Percentiles rank a stretch among this genome's conserved stretches.
phyloP scores from a whole-genome alignment of 2,888 invertebrate species.

The Hyposoter dolosus region DNA sequence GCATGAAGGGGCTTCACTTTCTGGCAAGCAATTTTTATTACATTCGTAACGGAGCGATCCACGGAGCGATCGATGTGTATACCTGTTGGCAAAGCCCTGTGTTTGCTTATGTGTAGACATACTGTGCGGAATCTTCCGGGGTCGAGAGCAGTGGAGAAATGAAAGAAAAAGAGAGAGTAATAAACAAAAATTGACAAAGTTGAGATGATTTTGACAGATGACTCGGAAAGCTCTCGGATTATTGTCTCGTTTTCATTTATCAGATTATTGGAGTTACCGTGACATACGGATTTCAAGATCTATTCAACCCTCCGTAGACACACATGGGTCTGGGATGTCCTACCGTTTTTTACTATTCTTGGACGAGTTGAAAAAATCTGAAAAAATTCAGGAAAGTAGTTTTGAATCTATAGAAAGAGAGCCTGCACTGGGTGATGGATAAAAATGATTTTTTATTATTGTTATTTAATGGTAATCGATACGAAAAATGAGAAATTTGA shows the following conservation, averaged over 20 bases:
- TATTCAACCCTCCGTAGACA: neutral
- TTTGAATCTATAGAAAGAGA: no score
- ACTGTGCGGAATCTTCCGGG: constrained; percentile 5
- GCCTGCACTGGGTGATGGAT: no score
- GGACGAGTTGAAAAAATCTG: no score
- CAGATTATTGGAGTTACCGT: neutral
- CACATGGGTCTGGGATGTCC: no score
- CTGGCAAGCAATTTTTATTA: neutral
- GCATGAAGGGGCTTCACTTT: neutral
- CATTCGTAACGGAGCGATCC: constrained; percentile 5
- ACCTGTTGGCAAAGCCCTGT: neutral
- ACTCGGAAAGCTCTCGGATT: neutral
- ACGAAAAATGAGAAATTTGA: no score
- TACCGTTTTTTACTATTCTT: no score
- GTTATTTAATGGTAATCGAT: no score
- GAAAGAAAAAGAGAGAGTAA: neutral
- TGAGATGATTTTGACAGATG: neutral
- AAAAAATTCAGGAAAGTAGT: no score
- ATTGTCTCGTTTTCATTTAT: neutral
- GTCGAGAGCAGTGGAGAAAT: neutral
- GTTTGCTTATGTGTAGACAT: constrained; percentile 5
- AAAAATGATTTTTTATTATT: no score
- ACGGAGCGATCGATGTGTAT: neutral
- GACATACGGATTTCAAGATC: neutral
- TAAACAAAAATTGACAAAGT: neutral